Evolutionary conservation across 2,797 vertebrate genomes (phyloP).

Genomic region (Lepilemur septentrionalis): DNA sequence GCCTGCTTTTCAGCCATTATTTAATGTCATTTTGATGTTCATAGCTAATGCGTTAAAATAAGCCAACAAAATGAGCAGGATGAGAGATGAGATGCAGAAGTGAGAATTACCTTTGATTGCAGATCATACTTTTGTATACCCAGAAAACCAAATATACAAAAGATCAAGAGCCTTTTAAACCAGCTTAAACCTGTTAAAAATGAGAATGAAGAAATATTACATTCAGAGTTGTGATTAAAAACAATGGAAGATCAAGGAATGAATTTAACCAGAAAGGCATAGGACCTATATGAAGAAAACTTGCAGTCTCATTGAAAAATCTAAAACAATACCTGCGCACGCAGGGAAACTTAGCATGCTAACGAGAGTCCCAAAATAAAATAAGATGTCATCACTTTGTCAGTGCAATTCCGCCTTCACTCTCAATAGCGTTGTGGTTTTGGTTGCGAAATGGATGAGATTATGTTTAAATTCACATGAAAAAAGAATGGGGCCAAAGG

Average conservation of each 20-base stretch:
- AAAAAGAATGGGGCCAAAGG: background rate
- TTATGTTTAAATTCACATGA: background rate
- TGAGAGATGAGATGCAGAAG: background rate
- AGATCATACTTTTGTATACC: background rate
- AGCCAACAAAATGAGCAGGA: background rate
- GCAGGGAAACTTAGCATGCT: fast-evolving
- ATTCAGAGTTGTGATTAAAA: background rate
- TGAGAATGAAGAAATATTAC: background rate
- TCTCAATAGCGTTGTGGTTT: background rate
- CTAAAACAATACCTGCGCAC: background rate
- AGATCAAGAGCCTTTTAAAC: background rate
- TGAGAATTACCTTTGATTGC: background rate
- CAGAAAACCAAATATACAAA: background rate
- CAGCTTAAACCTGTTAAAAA: background rate
- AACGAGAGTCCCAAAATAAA: background rate
- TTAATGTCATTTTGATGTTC: too few relatives aligned
- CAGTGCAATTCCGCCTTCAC: fast-evolving
- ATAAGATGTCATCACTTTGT: background rate
- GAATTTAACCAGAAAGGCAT: too few relatives aligned
- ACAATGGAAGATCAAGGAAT: background rate
- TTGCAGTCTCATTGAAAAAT: fast-evolving
- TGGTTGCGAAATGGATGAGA: background rate
- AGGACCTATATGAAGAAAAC: fast-evolving
- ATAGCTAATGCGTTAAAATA: background rate
- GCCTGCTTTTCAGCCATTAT: background rate